These are phyloP conservation scores for Blomia tropicalis DNA, from an alignment of 2,888 invertebrate species.

Conservation along the genomic window DNA sequence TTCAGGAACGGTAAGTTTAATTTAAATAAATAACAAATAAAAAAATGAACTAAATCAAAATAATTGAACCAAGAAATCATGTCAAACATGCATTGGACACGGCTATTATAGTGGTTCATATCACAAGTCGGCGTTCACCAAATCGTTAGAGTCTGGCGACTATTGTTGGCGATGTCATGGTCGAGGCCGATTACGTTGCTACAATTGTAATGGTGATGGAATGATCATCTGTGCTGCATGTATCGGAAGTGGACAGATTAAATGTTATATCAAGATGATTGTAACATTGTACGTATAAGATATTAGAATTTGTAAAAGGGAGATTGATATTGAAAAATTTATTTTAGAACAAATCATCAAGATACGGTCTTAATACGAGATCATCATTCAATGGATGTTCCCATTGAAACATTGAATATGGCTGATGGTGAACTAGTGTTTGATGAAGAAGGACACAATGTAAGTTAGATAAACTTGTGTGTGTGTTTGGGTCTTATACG, in stretches of 20 bases:
- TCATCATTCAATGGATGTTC: conserved; percentile 35
- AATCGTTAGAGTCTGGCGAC: conserved; percentile 25
- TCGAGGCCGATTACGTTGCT: conserved; percentile 37
- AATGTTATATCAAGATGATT: conserved; percentile 39
- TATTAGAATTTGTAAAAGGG: neutral
- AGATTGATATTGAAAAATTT: neutral
- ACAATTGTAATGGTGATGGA: conserved; percentile 38
- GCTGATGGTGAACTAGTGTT: conserved; percentile 41
- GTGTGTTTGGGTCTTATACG: no score
- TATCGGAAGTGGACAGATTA: conserved; percentile 38
- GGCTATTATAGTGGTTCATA: conserved; percentile 25
- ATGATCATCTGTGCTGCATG: conserved; percentile 38
- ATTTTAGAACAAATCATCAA: conserved; percentile 39
- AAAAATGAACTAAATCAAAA: neutral
- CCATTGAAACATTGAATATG: conserved; percentile 37
- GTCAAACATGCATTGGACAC: conserved; percentile 31
- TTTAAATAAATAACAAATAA: neutral
- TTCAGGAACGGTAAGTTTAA: conserved; percentile 37
- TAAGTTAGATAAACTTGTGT: conserved; percentile 29
- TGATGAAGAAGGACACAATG: conserved; percentile 39
- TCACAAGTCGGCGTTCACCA: conserved; percentile 12
- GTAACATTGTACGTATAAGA: conserved; percentile 35
- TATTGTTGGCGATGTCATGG: conserved; percentile 40
- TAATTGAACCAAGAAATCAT: conserved; percentile 26
- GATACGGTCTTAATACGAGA: conserved; percentile 36